Evolutionary conservation across 2,113 vertebrate species (phyloP).

Genomic region (Ammodramus savannarum): DNA sequence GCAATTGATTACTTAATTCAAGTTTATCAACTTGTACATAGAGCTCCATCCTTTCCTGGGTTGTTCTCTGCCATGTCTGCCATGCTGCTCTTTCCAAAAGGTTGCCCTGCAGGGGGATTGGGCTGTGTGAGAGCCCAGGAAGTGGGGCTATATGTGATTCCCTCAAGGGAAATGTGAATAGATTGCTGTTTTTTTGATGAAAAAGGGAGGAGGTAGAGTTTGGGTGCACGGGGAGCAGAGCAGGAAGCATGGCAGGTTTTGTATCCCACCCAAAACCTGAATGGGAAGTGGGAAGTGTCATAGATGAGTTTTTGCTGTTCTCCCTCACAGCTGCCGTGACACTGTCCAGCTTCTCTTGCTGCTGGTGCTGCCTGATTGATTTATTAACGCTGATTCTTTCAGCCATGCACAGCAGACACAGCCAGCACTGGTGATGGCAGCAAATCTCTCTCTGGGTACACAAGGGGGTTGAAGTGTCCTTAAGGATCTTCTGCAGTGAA

Average conservation of each 20-base stretch:
- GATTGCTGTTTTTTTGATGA: not conserved
- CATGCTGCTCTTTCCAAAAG: not conserved
- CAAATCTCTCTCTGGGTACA: not conserved
- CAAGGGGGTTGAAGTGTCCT: not conserved
- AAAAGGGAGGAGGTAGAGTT: not conserved
- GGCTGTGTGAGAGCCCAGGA: not conserved
- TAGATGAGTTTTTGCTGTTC: not conserved
- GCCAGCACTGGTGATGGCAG: not conserved
- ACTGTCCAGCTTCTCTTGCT: not conserved
- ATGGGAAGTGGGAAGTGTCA: fast-evolving
- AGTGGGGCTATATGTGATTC: not conserved
- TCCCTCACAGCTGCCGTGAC: not conserved
- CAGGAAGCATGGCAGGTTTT: not conserved
- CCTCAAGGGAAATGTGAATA: not conserved
- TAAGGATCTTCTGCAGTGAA: not conserved
- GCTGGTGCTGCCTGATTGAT: not conserved
- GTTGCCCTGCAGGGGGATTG: not conserved
- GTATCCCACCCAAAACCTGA: not conserved
- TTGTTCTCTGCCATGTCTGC: conserved; percentile 14
- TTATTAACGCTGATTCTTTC: not conserved
- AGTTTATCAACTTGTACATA: not conserved
- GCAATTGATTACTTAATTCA: conserved; percentile 33
- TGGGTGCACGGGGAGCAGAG: not conserved
- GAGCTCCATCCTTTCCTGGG: conserved; percentile 13
- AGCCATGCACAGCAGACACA: fast-evolving